phyloP scores from a whole-genome alignment of 2,888 invertebrate genomes.

The Xanthostigma xanthostigma region DNA sequence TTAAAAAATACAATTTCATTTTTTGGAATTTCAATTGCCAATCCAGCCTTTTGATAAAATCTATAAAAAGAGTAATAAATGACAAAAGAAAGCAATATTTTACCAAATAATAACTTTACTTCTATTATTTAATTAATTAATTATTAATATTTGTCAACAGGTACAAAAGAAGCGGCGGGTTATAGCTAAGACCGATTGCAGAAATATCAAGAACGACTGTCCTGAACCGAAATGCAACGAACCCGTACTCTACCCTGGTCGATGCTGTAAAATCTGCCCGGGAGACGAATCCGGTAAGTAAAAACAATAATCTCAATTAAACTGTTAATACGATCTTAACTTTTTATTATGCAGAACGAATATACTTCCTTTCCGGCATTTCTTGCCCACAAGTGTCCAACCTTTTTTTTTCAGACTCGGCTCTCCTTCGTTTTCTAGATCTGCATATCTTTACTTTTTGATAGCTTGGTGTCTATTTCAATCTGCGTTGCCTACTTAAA shows the following conservation, averaged over 20 bases:
- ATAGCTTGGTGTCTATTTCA: too few relatives aligned
- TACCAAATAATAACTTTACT: background rate
- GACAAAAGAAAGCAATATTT: background rate
- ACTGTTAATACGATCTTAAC: background rate
- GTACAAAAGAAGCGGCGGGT: constrained; percentile 76
- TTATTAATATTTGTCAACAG: constrained; percentile 33
- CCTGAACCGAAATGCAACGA: constrained; percentile 76
- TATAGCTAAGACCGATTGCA: constrained; percentile 78
- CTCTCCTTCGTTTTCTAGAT: too few relatives aligned
- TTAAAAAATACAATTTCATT: too few relatives aligned
- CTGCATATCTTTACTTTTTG: too few relatives aligned
- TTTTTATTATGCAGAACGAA: constrained; percentile 4
- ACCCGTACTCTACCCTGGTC: constrained; percentile 67
- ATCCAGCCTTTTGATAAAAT: too few relatives aligned
- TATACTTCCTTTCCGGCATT: constrained; percentile 13
- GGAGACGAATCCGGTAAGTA: constrained; percentile 59
- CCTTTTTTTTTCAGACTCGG: too few relatives aligned
- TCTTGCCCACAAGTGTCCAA: background rate
- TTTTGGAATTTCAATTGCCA: too few relatives aligned
- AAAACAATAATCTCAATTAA: too few relatives aligned
- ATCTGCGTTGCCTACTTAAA: too few relatives aligned
- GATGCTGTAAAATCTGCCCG: constrained; percentile 86
- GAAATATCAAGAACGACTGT: constrained; percentile 84
- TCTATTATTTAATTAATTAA: background rate
- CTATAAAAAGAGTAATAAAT: background rate